Conservation (phyloP, 2,113 vertebrate species). For the Melozone crissalis region DNA sequence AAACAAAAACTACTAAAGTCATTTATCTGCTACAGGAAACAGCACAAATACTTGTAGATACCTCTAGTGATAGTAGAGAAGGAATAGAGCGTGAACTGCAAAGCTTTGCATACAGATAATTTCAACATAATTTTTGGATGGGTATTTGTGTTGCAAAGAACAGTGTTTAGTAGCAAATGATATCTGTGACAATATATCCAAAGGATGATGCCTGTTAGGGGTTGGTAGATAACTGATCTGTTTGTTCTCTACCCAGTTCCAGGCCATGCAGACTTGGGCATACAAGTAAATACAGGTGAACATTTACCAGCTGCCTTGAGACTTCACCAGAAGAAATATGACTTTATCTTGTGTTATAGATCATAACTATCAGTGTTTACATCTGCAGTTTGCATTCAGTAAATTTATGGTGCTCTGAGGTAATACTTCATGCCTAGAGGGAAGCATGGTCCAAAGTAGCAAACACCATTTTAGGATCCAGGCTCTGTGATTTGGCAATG, state of each 20-base stretch:
- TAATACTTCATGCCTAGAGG: not conserved
- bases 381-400: not conserved
- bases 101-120: not conserved
- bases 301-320: not conserved
- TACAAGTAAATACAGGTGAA: not conserved
- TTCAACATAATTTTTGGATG: not conserved
- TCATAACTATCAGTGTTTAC: not conserved
- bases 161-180: not conserved
- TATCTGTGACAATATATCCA: not conserved
- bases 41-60: not conserved
- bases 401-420: not conserved
- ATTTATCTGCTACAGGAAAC: not conserved
- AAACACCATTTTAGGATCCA: not conserved
- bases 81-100: not conserved
- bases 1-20: not conserved
- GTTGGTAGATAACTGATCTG: not conserved
- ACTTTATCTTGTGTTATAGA: not conserved
- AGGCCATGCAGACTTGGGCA: not conserved
- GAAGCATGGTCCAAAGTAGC: rapidly evolving
- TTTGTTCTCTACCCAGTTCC: not conserved
- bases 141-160: not conserved
- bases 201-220: not conserved
- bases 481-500: not conserved
- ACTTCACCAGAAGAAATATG: not conserved
- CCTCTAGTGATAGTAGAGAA: not conserved